phyloP scores from a whole-genome alignment of 2,113 vertebrate genomes.

The Chrysochloris asiatica region DNA sequence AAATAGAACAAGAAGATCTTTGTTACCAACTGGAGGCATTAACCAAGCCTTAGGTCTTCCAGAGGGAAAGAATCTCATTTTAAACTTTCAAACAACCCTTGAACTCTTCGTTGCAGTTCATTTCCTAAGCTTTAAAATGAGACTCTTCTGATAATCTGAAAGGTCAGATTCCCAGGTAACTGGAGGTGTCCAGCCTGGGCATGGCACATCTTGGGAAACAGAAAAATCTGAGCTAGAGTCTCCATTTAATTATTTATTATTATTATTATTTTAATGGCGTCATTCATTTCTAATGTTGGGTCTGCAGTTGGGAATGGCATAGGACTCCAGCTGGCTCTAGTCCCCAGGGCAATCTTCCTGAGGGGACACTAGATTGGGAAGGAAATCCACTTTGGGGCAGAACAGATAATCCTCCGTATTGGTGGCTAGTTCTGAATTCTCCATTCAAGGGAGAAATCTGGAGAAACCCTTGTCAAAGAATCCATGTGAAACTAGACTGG shows the following conservation, averaged over 20 bases:
- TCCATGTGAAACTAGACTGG: rapidly evolving
- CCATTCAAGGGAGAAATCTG: neutral
- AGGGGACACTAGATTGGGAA: neutral
- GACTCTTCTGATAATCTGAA: constrained; percentile 35
- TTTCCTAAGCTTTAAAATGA: constrained; percentile 11
- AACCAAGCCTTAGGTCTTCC: rapidly evolving
- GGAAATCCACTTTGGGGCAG: neutral
- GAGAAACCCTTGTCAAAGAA: neutral
- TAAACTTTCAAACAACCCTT: constrained; percentile 1
- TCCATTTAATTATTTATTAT: neutral
- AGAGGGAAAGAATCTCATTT: neutral
- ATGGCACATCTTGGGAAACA: rapidly evolving
- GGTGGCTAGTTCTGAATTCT: neutral
- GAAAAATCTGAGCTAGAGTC: neutral
- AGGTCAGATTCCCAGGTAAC: neutral
- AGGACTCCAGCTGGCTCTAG: neutral
- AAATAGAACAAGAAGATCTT: constrained; percentile 38
- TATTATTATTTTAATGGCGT: neutral
- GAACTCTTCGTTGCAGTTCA: constrained; percentile 9
- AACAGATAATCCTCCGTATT: neutral
- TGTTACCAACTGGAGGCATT: neutral
- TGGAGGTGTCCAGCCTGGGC: neutral
- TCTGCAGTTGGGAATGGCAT: neutral
- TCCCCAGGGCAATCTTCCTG: neutral
- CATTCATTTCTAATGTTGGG: neutral